Percentiles rank a stretch among this genome's conserved stretches.
These are phyloP conservation scores for Diabrotica undecimpunctata DNA, from an alignment of 1,140 invertebrate species.

Conservation along the genomic window DNA sequence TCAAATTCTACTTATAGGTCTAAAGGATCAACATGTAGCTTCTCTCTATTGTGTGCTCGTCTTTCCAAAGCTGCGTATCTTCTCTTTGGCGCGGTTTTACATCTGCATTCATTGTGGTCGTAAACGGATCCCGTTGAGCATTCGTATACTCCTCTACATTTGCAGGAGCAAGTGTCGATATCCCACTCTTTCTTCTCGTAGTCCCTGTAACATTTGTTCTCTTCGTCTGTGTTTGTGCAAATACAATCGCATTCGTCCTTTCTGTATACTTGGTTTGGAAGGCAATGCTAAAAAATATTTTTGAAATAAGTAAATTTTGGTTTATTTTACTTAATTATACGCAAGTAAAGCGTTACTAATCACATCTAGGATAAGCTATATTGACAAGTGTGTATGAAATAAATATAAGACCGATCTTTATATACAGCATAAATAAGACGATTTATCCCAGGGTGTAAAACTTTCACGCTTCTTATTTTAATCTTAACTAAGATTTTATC, in stretches of 20 bases:
- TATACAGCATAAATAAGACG: no score
- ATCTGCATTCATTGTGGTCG: constrained; percentile 59
- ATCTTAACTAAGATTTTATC: no score
- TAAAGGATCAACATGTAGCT: neutral
- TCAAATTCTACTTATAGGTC: no score
- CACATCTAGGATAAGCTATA: no score
- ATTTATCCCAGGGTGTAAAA: no score
- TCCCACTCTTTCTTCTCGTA: constrained; percentile 59
- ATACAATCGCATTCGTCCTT: constrained; percentile 55
- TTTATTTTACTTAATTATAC: neutral
- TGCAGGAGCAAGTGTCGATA: constrained; percentile 54
- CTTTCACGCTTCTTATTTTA: no score
- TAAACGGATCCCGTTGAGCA: constrained; percentile 61
- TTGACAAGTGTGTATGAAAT: no score
- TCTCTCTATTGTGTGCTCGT: neutral
- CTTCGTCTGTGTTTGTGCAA: constrained; percentile 59
- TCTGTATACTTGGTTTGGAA: constrained; percentile 54
- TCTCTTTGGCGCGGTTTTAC: constrained; percentile 37
- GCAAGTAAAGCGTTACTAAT: no score
- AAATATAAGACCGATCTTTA: no score
- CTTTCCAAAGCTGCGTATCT: constrained; percentile 8
- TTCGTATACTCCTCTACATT: constrained; percentile 52
- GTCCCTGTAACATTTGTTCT: constrained; percentile 53
- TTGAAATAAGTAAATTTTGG: no score
- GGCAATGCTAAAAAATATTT: constrained; percentile 55